Conservation (phyloP, 2,888 invertebrate species). For the Chesias legatella region DNA sequence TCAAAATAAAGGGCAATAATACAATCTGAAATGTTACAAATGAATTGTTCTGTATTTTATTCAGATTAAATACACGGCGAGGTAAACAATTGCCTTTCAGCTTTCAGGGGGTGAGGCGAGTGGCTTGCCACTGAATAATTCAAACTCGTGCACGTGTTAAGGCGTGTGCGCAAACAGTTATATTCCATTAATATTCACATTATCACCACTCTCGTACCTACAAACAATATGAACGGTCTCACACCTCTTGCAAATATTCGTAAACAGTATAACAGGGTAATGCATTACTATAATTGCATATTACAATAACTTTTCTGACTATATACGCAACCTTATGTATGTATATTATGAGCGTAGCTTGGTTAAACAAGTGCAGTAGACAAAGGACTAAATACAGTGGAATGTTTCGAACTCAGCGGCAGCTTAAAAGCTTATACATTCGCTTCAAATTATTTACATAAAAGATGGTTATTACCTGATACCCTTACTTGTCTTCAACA, state of each 20-base stretch:
- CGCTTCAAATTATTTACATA: slow-evolving; percentile 11
- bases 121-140: slow-evolving; percentile 62
- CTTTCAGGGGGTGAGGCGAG: slow-evolving; percentile 33
- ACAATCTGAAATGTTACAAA: slow-evolving; percentile 13
- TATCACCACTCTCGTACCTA: slow-evolving; percentile 51
- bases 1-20: background rate
- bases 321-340: slow-evolving; percentile 6
- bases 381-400: slow-evolving; percentile 10
- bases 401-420: slow-evolving; percentile 6
- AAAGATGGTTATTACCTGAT: slow-evolving; percentile 6
- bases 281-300: slow-evolving; percentile 24
- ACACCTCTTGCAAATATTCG: slow-evolving; percentile 43
- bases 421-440: slow-evolving; percentile 10
- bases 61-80: slow-evolving; percentile 35
- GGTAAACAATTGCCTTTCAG: slow-evolving; percentile 49
- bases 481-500: slow-evolving; percentile 9
- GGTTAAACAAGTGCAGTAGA: slow-evolving; percentile 11
- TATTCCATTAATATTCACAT: slow-evolving; percentile 71
- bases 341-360: slow-evolving; percentile 13
- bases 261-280: slow-evolving; percentile 34
- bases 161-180: slow-evolving; percentile 64
- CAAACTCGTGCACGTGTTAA: slow-evolving; percentile 60
- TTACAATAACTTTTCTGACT: slow-evolving; percentile 6
- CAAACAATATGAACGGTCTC: slow-evolving; percentile 48
- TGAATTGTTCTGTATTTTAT: slow-evolving; percentile 24